Evolutionary conservation across 2,888 invertebrate species (phyloP), one percentile per base, ranked within the genome.

Genomic region (Drosophila quinaria): DNA sequence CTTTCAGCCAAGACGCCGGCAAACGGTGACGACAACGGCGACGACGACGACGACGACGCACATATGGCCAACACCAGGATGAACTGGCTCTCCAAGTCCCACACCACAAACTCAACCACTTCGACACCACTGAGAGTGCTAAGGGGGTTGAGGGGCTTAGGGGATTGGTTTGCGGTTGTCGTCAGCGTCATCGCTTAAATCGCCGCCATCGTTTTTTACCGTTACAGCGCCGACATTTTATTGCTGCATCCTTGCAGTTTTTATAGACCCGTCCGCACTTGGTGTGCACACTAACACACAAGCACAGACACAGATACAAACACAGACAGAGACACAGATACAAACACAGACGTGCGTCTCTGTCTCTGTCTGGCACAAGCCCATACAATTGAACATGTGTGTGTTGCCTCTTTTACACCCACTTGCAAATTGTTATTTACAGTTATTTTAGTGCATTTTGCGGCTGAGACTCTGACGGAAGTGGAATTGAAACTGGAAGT

Each of bases 371-470:
- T 74, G 75, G 54, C 76, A 78, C 76, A 80, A 74, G 79, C 87
- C 75, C 76, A 60, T 49, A 74, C 81, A 81, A 75, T 81, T 56
- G 67, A 63, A 70, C 62, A 46, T 70, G 73, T 80, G 87, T 70
- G 73, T 80, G 87, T 74, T 61, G 55, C 65, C 72, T 61, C 74
- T 59, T 78, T 78, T 75, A 70, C 90, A 81, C 80, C 79, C 89
- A 79, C 78, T 83, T 81, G 81, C 87, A 87, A 91, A 90, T 87
- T 83, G 81, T 85, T 87, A 90, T 90, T 90, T 90, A 83, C 89
- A 75, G 81, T 90, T 87, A 90, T 86, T 84, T 87, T 78, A 86
- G 84, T 89, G 87, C 78, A 83, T 89, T 84, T 74, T 74, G 67
- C 64, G 85, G 67, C 60, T 52, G 60, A 69, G 60, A 59, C 64